These are phyloP conservation scores for Chromoteleia sp. DNA, from an alignment of 2,888 invertebrate genomes.

Conservation along the genomic window DNA sequence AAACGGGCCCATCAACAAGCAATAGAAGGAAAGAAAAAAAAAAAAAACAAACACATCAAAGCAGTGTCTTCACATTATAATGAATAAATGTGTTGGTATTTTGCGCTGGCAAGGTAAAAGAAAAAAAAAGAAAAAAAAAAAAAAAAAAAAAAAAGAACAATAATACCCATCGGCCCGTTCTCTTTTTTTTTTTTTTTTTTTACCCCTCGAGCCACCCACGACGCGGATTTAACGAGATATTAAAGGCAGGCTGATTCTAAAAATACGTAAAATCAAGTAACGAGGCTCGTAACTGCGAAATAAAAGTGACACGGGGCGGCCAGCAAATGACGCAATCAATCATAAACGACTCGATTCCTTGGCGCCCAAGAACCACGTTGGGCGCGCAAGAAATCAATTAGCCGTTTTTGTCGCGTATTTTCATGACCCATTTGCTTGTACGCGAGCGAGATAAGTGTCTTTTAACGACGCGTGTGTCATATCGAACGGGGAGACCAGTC, in stretches of 20 bases:
- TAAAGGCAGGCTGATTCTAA: conserved; percentile 17
- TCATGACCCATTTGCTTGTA: conserved; percentile 44
- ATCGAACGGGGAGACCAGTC: conserved; percentile 47
- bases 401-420: conserved; percentile 39
- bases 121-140: too few species aligned
- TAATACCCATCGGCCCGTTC: too few species aligned
- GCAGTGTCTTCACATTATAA: too few species aligned
- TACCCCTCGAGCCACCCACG: conserved; percentile 30
- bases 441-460: conserved; percentile 38
- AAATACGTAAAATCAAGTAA: conserved; percentile 39
- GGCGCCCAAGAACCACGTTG: neutral
- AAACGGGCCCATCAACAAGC: too few species aligned
- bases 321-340: conserved; percentile 17
- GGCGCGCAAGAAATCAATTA: conserved; percentile 52
- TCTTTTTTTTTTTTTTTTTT: too few species aligned
- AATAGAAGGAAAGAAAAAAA: too few species aligned
- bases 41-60: too few species aligned
- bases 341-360: conserved; percentile 35
- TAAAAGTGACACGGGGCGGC: conserved; percentile 4
- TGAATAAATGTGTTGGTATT: too few species aligned
- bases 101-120: too few species aligned
- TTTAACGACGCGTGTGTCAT: conserved; percentile 53
- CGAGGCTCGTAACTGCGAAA: conserved; percentile 29
- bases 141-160: too few species aligned
- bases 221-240: conserved; percentile 21